A percentile compares a stretch with the other conserved stretches of the same genome.
These are phyloP conservation scores for Mixornis gularis DNA, from an alignment of 2,113 vertebrate species.

Conservation along the genomic window DNA sequence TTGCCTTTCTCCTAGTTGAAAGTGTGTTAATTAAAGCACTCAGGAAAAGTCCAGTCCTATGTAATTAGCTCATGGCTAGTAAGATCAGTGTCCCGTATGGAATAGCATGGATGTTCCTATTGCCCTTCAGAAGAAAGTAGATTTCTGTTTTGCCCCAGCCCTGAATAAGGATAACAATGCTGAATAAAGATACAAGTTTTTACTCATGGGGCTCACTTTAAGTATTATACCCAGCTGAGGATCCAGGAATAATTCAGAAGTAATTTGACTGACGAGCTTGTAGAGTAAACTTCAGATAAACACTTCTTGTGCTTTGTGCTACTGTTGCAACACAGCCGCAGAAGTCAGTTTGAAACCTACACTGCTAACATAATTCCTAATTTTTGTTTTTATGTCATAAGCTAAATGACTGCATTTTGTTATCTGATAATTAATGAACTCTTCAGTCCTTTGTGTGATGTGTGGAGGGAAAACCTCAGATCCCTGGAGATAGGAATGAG, in stretches of 20 bases:
- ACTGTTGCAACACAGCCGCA: not conserved
- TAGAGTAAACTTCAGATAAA: not conserved
- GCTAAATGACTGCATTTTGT: not conserved
- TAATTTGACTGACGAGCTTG: not conserved
- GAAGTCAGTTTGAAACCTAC: not conserved
- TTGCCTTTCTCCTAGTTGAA: not conserved
- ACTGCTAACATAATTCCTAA: not conserved
- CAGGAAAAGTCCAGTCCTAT: not conserved
- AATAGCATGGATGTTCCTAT: not conserved
- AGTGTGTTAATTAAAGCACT: not conserved
- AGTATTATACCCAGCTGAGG: not conserved
- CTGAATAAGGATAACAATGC: not conserved
- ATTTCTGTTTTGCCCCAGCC: not conserved
- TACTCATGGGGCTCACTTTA: not conserved
- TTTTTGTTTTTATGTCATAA: not conserved
- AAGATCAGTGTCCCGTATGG: not conserved
- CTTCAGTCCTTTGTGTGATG: not conserved
- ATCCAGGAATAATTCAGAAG: not conserved
- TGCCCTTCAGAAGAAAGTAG: not conserved
- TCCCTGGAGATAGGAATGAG: not conserved
- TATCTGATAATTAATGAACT: not conserved
- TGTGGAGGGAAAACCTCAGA: not conserved
- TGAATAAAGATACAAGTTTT: not conserved
- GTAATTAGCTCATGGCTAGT: not conserved
- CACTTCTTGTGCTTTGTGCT: not conserved